Conservation (phyloP, 2,113 vertebrate species). For the Prochilodus magdalenae region DNA sequence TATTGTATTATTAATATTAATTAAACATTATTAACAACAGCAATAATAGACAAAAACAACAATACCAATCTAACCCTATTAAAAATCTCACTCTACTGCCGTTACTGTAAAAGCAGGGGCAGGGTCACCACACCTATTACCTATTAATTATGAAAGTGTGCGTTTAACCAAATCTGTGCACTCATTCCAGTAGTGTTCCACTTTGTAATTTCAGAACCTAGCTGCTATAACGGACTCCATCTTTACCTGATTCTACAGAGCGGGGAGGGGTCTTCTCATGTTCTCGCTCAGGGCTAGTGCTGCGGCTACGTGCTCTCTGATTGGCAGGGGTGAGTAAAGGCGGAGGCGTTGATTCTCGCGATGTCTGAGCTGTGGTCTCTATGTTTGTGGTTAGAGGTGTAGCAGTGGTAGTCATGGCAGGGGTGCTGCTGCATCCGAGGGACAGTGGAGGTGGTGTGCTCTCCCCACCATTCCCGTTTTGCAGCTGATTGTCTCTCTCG, state of each 20-base stretch:
- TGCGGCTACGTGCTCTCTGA: slow-evolving; percentile 59
- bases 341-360: slow-evolving; percentile 65
- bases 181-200: neutral
- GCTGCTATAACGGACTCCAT: neutral
- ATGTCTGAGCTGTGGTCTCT: slow-evolving; percentile 50
- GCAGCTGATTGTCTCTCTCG: slow-evolving; percentile 79
- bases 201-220: slow-evolving; percentile 11
- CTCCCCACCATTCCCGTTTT: slow-evolving; percentile 79
- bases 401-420: slow-evolving; percentile 58
- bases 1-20: no score
- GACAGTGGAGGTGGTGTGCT: slow-evolving; percentile 49
- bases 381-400: slow-evolving; percentile 28
- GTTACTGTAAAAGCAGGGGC: neutral
- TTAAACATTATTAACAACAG: no score
- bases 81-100: no score
- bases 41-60: no score
- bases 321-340: slow-evolving; percentile 60
- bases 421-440: slow-evolving; percentile 61
- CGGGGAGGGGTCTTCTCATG: slow-evolving; percentile 78
- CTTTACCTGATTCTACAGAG: slow-evolving; percentile 81
- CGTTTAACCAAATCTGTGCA: neutral
- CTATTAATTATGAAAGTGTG: neutral
- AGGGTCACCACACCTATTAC: no score
- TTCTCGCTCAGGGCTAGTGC: slow-evolving; percentile 74
- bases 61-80: no score